A percentile compares a stretch with the other conserved stretches of the same genome.
Evolutionary conservation across 2,888 invertebrate genomes (phyloP).

Genomic region (Aromia moschata): DNA sequence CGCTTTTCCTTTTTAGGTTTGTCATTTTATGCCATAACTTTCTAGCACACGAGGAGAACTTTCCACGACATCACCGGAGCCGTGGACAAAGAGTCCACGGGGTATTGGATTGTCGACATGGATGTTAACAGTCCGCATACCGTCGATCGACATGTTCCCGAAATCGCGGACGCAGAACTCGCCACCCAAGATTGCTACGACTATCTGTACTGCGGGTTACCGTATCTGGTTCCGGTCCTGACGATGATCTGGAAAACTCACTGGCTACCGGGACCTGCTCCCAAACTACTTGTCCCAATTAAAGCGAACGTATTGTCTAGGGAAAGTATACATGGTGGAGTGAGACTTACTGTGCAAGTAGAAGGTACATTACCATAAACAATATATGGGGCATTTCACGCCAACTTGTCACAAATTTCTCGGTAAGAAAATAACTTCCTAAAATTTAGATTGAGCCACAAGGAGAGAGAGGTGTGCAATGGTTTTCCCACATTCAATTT

Average conservation of each 20-base stretch:
- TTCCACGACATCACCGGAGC: conserved; percentile 66
- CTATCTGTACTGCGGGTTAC: conserved; percentile 80
- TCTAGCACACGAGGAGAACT: conserved; percentile 71
- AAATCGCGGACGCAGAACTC: conserved; percentile 63
- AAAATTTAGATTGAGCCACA: no score
- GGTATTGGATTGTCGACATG: conserved; percentile 79
- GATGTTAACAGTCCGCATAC: conserved; percentile 77
- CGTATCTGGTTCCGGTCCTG: conserved; percentile 80
- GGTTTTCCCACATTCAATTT: no score
- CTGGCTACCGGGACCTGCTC: conserved; percentile 68
- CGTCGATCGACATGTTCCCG: conserved; percentile 67
- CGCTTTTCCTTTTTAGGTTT: no score
- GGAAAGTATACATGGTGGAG: conserved; percentile 57
- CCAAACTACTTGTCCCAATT: conserved; percentile 64
- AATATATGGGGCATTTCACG: no score
- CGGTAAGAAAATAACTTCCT: no score
- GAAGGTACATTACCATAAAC: no score
- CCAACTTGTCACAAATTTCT: no score
- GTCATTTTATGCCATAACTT: no score
- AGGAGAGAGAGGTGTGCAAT: no score
- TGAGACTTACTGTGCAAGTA: conserved; percentile 64
- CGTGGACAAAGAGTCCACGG: conserved; percentile 64
- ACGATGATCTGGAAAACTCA: conserved; percentile 73
- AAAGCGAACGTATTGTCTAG: conserved; percentile 63
- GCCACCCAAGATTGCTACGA: conserved; percentile 68